Base-by-base conservation (phyloP, 1,140 invertebrate genomes). In the Aphaenogaster rudis region DNA sequence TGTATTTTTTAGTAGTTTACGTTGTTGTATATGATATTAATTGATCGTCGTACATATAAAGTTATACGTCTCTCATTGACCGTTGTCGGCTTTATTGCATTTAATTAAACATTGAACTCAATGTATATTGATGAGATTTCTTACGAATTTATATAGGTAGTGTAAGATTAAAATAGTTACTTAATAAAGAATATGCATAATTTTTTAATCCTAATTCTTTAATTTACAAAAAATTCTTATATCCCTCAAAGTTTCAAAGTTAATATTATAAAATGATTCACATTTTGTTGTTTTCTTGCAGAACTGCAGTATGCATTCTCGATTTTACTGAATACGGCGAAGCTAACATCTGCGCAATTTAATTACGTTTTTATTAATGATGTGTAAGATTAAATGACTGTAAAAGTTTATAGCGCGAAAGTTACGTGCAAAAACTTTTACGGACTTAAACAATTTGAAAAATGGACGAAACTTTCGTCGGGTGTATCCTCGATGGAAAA, bases 331-430 rank as follows among this genome's bases (percentile, higher is more conserved):
- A 69, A 42, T 39, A n/a, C n/a, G 50, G 7, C 28, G 4, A n/a
- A 61, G 21, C 13, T 57, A 48, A 61, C n/a, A 74, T 59, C 28
- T 6, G 42, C 17, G 17, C 64, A 64, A 13, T 39, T 61, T 84
- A 84, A 84, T 76, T 84, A 57, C 36, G 42, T 28, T 36, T 76
- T 84, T 61, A 84, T 84, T 74, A 74, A 74, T 74, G 80, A 17
- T 36, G 39, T 50, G n/a, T 13, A 21, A 57, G 50, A 81, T 81
- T 71, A 71, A 71, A 61, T 21, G 28, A 33, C 33, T 74, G 67
- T 61, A 74, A 69, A 50, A 69, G 74, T 48, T 84, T 84, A 84
- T 61, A 61, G 36, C 67, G 36, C 2, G 64, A 28, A 45, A 81
- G 63, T 71, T 13, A 42, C 54, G 50, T 52, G 80, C 78, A n/a